Conservation (phyloP, 2,888 invertebrate species). For the Leucophora obtusa region DNA sequence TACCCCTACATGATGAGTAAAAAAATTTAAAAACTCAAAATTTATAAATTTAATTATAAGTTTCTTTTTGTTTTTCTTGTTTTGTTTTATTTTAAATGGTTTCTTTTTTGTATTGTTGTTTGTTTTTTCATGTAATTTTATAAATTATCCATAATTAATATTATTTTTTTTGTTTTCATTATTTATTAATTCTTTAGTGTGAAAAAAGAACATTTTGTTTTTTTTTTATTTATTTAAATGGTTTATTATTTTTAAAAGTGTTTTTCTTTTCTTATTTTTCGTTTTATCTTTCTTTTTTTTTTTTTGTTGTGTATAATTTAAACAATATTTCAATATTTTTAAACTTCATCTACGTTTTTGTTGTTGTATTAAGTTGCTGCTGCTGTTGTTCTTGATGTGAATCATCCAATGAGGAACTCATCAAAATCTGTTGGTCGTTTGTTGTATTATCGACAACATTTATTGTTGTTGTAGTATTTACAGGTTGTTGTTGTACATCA, state of each 20-base stretch:
- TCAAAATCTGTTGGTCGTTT: slow-evolving; percentile 60
- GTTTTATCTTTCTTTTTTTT: slow-evolving; percentile 51
- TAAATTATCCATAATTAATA: slow-evolving; percentile 61
- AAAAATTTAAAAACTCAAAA: too few relatives aligned
- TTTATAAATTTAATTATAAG: too few relatives aligned
- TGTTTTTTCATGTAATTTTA: slow-evolving; percentile 51
- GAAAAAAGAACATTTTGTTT: slow-evolving; percentile 58
- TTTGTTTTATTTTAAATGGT: too few relatives aligned
- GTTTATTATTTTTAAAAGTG: slow-evolving; percentile 53
- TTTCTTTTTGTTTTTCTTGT: too few relatives aligned
- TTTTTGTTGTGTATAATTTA: slow-evolving; percentile 57
- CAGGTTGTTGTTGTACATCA: slow-evolving; percentile 58
- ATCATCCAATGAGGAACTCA: slow-evolving; percentile 55
- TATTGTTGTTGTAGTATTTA: slow-evolving; percentile 58
- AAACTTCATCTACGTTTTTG: slow-evolving; percentile 68
- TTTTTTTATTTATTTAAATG: slow-evolving; percentile 30
- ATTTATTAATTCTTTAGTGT: slow-evolving; percentile 61
- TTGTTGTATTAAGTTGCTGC: slow-evolving; percentile 66
- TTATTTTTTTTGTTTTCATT: slow-evolving; percentile 31
- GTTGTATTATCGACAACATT: slow-evolving; percentile 59
- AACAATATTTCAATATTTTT: slow-evolving; percentile 65
- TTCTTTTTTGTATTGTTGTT: slow-evolving; percentile 27
- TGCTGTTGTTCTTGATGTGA: slow-evolving; percentile 62
- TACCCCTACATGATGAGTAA: too few relatives aligned
- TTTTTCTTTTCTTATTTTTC: slow-evolving; percentile 40